phyloP scores from a whole-genome alignment of 2,113 vertebrate genomes.

The Rattus norvegicus region GRCr8 NC_086021.1:144686001-144686500 shows the following conservation, averaged over 20 bases:
- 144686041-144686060: neutral
- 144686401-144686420: neutral
- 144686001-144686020: neutral
- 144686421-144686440: neutral
- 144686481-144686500: no score
- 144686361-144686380: neutral
- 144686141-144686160: neutral
- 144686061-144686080: no score
- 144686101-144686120: neutral
- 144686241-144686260: neutral
- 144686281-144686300: neutral
- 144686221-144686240: neutral
- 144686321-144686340: neutral
- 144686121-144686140: neutral
- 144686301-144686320: neutral
- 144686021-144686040: neutral
- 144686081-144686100: neutral
- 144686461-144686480: neutral
- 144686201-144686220: neutral
- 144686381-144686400: neutral
- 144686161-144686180: neutral
- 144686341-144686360: conserved; percentile 16
- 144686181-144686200: neutral
- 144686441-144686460: neutral
- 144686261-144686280: neutral